Conservation (phyloP, 2,113 vertebrate genomes). For the Lagopus muta region DNA sequence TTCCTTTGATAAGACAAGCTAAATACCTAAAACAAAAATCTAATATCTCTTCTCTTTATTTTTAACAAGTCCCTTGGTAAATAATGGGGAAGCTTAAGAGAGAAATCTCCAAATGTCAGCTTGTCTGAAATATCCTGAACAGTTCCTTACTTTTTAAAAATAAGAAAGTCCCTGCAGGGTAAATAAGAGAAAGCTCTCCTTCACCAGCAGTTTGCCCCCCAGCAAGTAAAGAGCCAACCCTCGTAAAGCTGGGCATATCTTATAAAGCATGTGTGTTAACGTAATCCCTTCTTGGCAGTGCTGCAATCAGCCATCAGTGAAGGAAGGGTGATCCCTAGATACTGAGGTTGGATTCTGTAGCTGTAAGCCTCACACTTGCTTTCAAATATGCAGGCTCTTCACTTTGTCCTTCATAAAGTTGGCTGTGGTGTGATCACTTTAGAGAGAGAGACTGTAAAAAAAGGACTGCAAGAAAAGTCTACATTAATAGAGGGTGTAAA, state of each 20-base stretch:
- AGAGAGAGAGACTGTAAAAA: neutral
- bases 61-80: slow-evolving; percentile 63
- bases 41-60: neutral
- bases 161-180: neutral
- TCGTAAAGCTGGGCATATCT: neutral
- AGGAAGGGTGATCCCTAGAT: neutral
- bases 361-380: neutral
- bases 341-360: neutral
- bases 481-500: neutral
- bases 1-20: slow-evolving; percentile 57
- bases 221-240: neutral
- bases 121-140: slow-evolving; percentile 31
- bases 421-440: neutral
- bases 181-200: neutral
- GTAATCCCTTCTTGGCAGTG: neutral
- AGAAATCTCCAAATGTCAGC: slow-evolving; percentile 30
- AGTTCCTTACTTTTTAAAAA: slow-evolving; percentile 26
- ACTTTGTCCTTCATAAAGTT: neutral
- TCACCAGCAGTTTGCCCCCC: neutral
- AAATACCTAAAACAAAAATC: slow-evolving; percentile 42
- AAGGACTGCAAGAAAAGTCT: neutral
- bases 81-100: slow-evolving; percentile 8
- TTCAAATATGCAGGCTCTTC: neutral
- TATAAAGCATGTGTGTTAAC: neutral
- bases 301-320: neutral